phyloP scores from a whole-genome alignment of 2,888 invertebrate genomes.

The Gibbula magus region DNA sequence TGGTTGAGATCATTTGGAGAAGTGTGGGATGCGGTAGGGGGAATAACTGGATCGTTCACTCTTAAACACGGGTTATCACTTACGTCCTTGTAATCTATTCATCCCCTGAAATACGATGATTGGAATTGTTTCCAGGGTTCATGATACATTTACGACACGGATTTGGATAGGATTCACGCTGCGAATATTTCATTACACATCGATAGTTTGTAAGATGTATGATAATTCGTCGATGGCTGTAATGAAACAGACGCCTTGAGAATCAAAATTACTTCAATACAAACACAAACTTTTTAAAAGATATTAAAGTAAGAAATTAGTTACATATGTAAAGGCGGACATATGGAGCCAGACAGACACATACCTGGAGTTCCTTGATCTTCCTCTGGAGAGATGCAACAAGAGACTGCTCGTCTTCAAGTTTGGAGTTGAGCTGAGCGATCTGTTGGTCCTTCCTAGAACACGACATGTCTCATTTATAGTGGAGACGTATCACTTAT shows the following conservation, averaged over 20 bases:
- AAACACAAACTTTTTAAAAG: neutral
- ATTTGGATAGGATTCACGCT: no score
- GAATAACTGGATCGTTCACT: no score
- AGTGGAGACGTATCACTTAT: neutral
- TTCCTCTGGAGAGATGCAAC: conserved; percentile 23
- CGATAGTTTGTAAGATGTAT: no score
- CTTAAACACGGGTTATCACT: neutral
- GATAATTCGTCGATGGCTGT: no score
- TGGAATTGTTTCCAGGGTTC: no score
- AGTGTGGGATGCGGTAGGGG: no score
- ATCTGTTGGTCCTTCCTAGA: neutral
- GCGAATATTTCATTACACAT: no score
- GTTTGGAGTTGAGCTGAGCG: conserved; percentile 7
- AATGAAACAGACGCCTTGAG: no score
- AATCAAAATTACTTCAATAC: no score
- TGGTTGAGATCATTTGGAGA: no score
- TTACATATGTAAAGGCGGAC: neutral
- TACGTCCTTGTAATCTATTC: neutral
- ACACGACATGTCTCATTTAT: neutral
- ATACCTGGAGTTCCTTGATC: conserved; percentile 28
- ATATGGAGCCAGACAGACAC: neutral
- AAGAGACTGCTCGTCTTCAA: conserved; percentile 23
- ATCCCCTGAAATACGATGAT: neutral
- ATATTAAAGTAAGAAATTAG: neutral
- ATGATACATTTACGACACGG: no score